Percentiles rank a stretch among this genome's conserved stretches.
Evolutionary conservation across 2,888 invertebrate species (phyloP).

Genomic region (Caenorhabditis imperialis): DNA sequence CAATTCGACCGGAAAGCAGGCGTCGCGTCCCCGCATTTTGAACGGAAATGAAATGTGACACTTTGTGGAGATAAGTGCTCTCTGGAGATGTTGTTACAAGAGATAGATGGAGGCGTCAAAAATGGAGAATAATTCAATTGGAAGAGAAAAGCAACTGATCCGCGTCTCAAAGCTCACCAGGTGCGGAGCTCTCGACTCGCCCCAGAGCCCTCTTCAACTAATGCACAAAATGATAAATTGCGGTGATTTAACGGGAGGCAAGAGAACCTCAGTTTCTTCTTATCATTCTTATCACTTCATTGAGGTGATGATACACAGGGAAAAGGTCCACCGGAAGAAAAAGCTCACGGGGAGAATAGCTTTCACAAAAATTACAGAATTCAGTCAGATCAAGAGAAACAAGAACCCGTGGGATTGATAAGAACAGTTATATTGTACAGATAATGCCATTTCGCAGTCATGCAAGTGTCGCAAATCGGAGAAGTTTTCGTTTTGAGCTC

Average conservation of each 20-base stretch:
- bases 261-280: slow-evolving; percentile 1
- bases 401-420: too few relatives aligned
- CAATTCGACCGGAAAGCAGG: too few relatives aligned
- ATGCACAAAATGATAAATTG: slow-evolving; percentile 47
- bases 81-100: background rate
- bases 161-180: slow-evolving; percentile 2
- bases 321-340: background rate
- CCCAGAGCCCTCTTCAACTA: too few relatives aligned
- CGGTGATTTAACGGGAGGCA: slow-evolving; percentile 23
- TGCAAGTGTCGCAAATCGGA: slow-evolving; percentile 63
- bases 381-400: slow-evolving; percentile 9
- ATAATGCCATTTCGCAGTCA: slow-evolving; percentile 6
- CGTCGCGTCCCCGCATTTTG: too few relatives aligned
- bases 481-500: slow-evolving; percentile 64
- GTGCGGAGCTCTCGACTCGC: background rate
- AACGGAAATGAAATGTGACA: slow-evolving; percentile 57
- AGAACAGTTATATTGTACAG: too few relatives aligned
- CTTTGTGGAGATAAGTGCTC: slow-evolving; percentile 39
- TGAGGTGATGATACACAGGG: slow-evolving; percentile 17
- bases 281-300: slow-evolving; percentile 42
- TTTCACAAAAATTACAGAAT: slow-evolving; percentile 2
- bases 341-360: background rate
- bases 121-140: too few relatives aligned
- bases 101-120: slow-evolving; percentile 8
- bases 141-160: slow-evolving; percentile 28